Evolutionary conservation across 2,113 vertebrate genomes (phyloP).

Genomic region (Nannobrachium achirus): DNA sequence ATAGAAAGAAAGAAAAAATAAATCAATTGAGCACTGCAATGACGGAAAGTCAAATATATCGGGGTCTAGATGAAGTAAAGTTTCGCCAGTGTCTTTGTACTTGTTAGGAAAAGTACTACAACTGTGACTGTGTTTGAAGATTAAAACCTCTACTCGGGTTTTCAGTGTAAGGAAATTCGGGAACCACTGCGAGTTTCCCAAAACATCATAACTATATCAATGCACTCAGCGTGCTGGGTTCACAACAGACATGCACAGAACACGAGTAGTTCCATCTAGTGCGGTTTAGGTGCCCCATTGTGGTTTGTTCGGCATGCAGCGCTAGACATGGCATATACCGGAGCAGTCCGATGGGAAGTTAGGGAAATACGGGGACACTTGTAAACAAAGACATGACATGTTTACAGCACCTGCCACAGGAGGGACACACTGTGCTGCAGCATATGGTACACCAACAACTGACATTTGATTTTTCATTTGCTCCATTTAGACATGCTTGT

Average conservation of each 20-base stretch:
- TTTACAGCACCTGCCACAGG: conserved; percentile 36
- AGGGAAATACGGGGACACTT: conserved; percentile 52
- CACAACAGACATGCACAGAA: conserved; percentile 49
- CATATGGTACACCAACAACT: conserved; percentile 21
- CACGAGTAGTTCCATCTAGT: conserved; percentile 37
- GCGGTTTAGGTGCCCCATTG: conserved; percentile 41
- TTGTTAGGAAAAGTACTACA: conserved; percentile 61
- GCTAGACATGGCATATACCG: conserved; percentile 18
- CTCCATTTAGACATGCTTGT: conserved; percentile 22
- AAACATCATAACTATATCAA: conserved; percentile 39
- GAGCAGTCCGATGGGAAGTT: conserved; percentile 47
- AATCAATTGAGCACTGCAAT: conserved; percentile 65
- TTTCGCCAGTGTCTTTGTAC: conserved; percentile 57
- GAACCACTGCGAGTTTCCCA: conserved; percentile 36
- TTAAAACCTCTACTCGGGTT: conserved; percentile 63
- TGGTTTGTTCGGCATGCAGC: conserved; percentile 35
- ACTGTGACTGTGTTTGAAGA: conserved; percentile 60
- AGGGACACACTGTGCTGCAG: conserved; percentile 21
- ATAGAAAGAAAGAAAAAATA: no score
- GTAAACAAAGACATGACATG: conserved; percentile 55
- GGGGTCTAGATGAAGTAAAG: conserved; percentile 62
- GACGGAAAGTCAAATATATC: conserved; percentile 57
- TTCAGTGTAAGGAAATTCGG: conserved; percentile 47
- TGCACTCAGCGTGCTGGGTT: conserved; percentile 39
- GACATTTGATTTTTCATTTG: conserved; percentile 21